A percentile compares a stretch with the other conserved stretches of the same genome.
Evolutionary conservation across 2,888 invertebrate species (phyloP).

Genomic region (Tetranychus piercei): DNA sequence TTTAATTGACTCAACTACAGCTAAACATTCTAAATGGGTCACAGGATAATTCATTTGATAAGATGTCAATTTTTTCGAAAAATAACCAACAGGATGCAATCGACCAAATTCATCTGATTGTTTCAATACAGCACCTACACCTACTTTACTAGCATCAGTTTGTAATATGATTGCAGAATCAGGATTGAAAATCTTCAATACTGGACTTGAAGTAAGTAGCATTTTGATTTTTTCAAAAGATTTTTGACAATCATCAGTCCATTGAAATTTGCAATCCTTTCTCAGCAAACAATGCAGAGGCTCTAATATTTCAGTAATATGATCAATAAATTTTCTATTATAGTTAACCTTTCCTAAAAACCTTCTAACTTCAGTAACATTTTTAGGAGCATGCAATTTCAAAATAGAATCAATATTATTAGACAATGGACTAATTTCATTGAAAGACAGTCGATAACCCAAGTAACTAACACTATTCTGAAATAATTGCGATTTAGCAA

Average conservation of each 20-base stretch:
- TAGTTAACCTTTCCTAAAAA: slow-evolving; percentile 13
- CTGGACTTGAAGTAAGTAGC: neutral
- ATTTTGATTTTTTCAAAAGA: slow-evolving; percentile 8
- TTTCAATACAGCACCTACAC: slow-evolving; percentile 25
- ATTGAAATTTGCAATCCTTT: neutral
- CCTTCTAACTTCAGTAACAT: neutral
- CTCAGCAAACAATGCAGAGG: neutral
- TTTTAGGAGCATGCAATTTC: slow-evolving; percentile 6
- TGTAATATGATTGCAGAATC: neutral
- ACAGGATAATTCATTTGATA: slow-evolving; percentile 26
- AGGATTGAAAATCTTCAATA: neutral
- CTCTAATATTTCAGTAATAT: neutral
- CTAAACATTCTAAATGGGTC: slow-evolving; percentile 25
- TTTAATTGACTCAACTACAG: slow-evolving; percentile 23
- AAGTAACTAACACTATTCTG: slow-evolving; percentile 4
- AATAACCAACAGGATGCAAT: slow-evolving; percentile 22
- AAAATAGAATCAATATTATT: slow-evolving; percentile 2
- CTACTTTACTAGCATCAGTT: slow-evolving; percentile 28
- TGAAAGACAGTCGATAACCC: slow-evolving; percentile 1
- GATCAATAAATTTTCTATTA: neutral
- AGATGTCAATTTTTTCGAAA: slow-evolving; percentile 22
- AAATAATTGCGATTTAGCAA: slow-evolving; percentile 14
- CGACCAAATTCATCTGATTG: slow-evolving; percentile 26
- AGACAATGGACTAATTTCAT: slow-evolving; percentile 6
- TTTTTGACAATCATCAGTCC: neutral